These are phyloP conservation scores for Diorhabda elongata DNA, from an alignment of 1,140 invertebrate species.

Conservation along the genomic window DNA sequence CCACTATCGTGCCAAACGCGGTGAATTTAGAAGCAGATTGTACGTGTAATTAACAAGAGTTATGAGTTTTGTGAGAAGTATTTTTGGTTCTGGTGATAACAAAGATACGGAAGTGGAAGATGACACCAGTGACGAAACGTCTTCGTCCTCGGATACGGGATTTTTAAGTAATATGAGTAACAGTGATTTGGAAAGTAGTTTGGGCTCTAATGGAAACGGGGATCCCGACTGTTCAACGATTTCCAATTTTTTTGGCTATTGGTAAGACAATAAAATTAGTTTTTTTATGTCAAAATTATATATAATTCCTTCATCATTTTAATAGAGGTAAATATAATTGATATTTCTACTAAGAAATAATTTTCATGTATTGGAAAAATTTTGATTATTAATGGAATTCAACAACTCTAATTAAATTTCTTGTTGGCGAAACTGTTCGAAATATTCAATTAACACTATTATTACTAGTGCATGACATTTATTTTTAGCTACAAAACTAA, in stretches of 20 bases:
- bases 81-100: slow-evolving; percentile 32
- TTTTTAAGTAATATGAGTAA: slow-evolving; percentile 36
- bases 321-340: too few relatives aligned
- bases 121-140: slow-evolving; percentile 37
- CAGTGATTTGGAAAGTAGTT: slow-evolving; percentile 34
- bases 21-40: background rate
- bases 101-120: slow-evolving; percentile 40
- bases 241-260: slow-evolving; percentile 46
- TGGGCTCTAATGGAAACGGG: slow-evolving; percentile 18
- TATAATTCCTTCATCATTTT: too few relatives aligned
- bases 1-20: background rate
- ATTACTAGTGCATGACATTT: too few relatives aligned
- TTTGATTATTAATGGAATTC: too few relatives aligned
- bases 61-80: slow-evolving; percentile 44
- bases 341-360: too few relatives aligned
- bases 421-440: too few relatives aligned
- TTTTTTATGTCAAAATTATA: too few relatives aligned
- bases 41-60: slow-evolving; percentile 16
- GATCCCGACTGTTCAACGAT: slow-evolving; percentile 44
- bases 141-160: slow-evolving; percentile 40
- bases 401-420: too few relatives aligned
- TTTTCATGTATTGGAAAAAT: too few relatives aligned
- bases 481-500: too few relatives aligned
- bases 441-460: too few relatives aligned
- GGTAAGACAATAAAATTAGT: slow-evolving; percentile 28